Evolutionary conservation across 2,888 invertebrate species (phyloP), one percentile per base, ranked within the genome.

Genomic region (Chouioia cunea): DNA sequence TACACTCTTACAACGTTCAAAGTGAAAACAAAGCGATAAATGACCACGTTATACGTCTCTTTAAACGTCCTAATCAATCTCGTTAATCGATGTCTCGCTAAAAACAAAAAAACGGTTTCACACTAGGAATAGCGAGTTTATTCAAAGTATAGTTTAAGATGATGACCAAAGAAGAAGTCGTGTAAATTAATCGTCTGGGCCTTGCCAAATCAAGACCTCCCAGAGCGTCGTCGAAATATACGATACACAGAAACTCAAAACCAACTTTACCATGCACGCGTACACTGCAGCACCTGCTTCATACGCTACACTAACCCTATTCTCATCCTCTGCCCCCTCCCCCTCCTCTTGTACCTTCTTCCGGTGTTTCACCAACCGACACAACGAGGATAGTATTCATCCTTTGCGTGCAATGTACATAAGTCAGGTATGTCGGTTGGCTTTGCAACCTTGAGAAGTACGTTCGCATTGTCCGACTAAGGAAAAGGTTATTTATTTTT

Each of bases 281-380:
- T 23, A 46, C 43, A 20, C 0, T 59, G 52, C 58, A 50, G 14
- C 43, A n/a, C 18, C 12, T 2, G 4, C 52, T 15, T 44, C 64
- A 54, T 27, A 64, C 47, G 56, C 65, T 50, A 65, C 43, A 50
- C 60, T 67, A 60, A 60, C 67, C 67, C 67, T 60, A 48, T 67
- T 67, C 54, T 46, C 50, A n/a, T 67, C 60, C 54, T 46, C 50
- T 12, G 44, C 15, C 43, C 27, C 23, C 53, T 22, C 47, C 54
- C 3, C 22, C 20, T 8, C 4, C n/a, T n/a, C n/a, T n/a, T n/a
- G n/a, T n/a, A n/a, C 50, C 50, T 50, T 50, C 20, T 50, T 50
- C 50, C 50, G 50, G 18, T n/a, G 58, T 27, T 27, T 27, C 27
- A 27, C 27, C 27, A 27, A 27, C 27, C 27, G 27, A 27, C 27